A percentile compares a stretch with the other conserved stretches of the same genome.
Evolutionary conservation across 2,797 vertebrate genomes (phyloP).

Genomic region (Eremophila alpestris): DNA sequence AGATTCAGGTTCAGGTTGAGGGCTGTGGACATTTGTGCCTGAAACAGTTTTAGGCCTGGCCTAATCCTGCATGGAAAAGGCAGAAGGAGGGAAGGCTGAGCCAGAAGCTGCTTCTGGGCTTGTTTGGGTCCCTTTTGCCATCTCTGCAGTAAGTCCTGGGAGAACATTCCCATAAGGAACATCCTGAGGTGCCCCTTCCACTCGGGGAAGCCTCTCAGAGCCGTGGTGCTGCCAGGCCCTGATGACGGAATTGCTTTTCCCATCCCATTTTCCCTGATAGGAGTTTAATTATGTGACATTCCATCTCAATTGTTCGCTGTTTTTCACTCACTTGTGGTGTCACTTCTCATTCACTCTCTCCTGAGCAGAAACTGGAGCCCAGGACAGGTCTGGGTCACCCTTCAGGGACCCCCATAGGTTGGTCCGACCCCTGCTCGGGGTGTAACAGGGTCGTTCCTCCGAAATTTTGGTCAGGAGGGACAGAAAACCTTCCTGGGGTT

Average conservation of each 20-base stretch:
- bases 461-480: fast-evolving
- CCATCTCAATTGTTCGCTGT: background rate
- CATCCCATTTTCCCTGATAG: fast-evolving
- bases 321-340: background rate
- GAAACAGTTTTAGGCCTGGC: background rate
- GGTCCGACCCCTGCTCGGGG: fast-evolving
- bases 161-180: background rate
- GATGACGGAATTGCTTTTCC: background rate
- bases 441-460: background rate
- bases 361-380: background rate
- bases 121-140: background rate
- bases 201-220: fast-evolving
- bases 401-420: fast-evolving
- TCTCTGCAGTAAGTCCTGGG: fast-evolving
- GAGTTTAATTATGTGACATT: background rate
- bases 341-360: background rate
- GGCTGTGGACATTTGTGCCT: background rate
- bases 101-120: background rate
- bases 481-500: background rate
- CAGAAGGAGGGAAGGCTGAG: background rate
- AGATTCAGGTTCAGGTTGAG: background rate
- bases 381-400: background rate
- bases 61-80: background rate
- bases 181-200: background rate
- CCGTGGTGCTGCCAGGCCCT: background rate